phyloP scores from a whole-genome alignment of 2,888 invertebrate genomes.

The Drosophila borborema region DNA sequence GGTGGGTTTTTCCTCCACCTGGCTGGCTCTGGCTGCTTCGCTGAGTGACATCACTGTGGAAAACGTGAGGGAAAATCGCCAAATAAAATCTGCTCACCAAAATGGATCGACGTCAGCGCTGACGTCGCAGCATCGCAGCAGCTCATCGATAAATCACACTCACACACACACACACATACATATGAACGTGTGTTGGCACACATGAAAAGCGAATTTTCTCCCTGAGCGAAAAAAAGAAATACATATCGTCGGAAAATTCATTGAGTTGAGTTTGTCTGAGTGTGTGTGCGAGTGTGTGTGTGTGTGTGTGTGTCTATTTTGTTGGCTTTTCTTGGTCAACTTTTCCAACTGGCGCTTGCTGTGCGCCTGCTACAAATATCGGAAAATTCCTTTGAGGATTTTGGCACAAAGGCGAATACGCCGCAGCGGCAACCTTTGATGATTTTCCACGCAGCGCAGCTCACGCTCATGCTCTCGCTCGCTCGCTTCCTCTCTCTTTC shows the following conservation, averaged over 20 bases:
- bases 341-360: slow-evolving; percentile 63
- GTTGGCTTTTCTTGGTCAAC: slow-evolving; percentile 75
- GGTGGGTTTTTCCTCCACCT: slow-evolving; percentile 15
- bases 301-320: slow-evolving; percentile 35
- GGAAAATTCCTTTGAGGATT: slow-evolving; percentile 85
- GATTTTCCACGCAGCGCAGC: slow-evolving; percentile 67
- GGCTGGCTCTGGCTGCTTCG: not conserved
- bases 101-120: slow-evolving; percentile 71
- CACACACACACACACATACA: slow-evolving; percentile 12
- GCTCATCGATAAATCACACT: slow-evolving; percentile 68
- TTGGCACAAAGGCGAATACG: slow-evolving; percentile 79
- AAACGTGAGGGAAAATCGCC: slow-evolving; percentile 57
- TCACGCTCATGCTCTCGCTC: slow-evolving; percentile 39
- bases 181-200: slow-evolving; percentile 47
- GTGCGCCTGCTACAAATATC: slow-evolving; percentile 83
- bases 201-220: slow-evolving; percentile 79
- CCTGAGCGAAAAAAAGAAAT: slow-evolving; percentile 57
- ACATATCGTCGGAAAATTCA: slow-evolving; percentile 74
- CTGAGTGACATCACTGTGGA: slow-evolving; percentile 44
- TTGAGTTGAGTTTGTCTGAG: slow-evolving; percentile 55
- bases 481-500: slow-evolving; percentile 16
- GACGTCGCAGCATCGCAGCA: slow-evolving; percentile 73
- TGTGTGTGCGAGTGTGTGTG: slow-evolving; percentile 32
- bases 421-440: slow-evolving; percentile 82
- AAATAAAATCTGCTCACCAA: slow-evolving; percentile 54